These are phyloP conservation scores for Xiphorhynchus erythropygius DNA, from an alignment of 2,797 vertebrate species.

Conservation along the genomic window DNA sequence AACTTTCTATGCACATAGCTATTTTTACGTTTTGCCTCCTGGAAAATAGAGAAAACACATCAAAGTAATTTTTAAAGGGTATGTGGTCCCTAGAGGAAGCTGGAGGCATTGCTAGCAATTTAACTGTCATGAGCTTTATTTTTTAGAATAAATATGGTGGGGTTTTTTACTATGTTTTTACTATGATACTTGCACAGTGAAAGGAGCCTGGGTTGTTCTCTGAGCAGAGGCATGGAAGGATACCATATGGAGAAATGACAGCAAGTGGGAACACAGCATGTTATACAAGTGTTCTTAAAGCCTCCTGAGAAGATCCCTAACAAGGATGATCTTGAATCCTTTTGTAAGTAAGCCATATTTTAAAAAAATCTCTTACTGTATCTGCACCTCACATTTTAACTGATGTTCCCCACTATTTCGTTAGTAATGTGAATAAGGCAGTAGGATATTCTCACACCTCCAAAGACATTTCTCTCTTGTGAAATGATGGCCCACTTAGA, in stretches of 20 bases:
- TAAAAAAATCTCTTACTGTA: neutral
- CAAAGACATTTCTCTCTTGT: neutral
- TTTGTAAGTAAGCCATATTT: neutral
- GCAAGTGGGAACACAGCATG: neutral
- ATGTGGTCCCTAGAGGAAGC: neutral
- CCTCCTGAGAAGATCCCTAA: neutral
- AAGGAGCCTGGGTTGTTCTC: rapidly evolving
- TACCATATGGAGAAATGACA: neutral
- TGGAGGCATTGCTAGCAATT: neutral
- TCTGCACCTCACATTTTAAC: neutral
- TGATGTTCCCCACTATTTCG: neutral
- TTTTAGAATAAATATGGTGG: neutral
- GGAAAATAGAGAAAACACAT: neutral
- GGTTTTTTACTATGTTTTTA: neutral
- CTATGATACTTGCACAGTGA: neutral
- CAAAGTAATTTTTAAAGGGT: neutral
- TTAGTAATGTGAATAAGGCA: neutral
- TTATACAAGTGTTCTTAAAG: neutral
- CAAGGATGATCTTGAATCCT: neutral
- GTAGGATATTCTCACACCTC: neutral
- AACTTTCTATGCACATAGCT: neutral
- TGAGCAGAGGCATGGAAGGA: neutral
- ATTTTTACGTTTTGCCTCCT: neutral
- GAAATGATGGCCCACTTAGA: neutral
- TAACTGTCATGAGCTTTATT: neutral